Base-by-base conservation (phyloP, 2,797 vertebrate genomes). In the Chelon labrosus region DNA sequence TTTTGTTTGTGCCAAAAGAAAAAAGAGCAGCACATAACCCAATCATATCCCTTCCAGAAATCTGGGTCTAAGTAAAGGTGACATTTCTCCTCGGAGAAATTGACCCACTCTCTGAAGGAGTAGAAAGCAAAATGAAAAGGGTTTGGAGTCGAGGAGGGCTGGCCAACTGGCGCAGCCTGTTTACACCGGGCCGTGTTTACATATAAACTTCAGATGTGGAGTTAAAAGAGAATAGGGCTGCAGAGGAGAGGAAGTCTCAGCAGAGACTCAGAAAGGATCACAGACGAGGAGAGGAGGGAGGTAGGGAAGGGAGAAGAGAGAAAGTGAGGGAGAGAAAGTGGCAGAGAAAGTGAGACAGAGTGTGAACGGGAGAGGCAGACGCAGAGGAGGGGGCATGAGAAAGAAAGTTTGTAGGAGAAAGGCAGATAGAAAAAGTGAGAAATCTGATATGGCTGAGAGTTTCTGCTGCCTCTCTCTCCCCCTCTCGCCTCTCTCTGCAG, bases 381-480 rank as follows among this genome's bases (percentile, higher is more conserved):
- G 68, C 60, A 73, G 77, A 58, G 85, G 85, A 73, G 84, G 86
- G 70, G 81, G 82, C 79, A 90, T 88, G 83, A 85, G 80, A 91
- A 79, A 83, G 86, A 92, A 91, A 91, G 90, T 91, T 89, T 89
- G 78, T 62, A 60, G 85, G 79, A 90, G 84, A 85, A 77, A 84
- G 79, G 75, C 69, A 85, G 90, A 91, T 85, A 90, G 83, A 90
- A 82, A 87, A 89, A 91, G 91, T 91, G 90, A 89, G 89, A 91
- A 92, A 94, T 93, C 88, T 89, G 92, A 94, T 93, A 92, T 82
- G 85, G 87, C 90, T 91, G 89, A 90, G 86, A 92, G 82, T 89
- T 90, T 80, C 80, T 88, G 85, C 88, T 83, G 81, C 86, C 77
- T 86, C 70, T 59, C 79, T 85, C 70, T 63, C 74, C 53, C 64